Evolutionary conservation across 1,140 invertebrate genomes (phyloP).

Genomic region (Drosophila quadrilineata): DNA sequence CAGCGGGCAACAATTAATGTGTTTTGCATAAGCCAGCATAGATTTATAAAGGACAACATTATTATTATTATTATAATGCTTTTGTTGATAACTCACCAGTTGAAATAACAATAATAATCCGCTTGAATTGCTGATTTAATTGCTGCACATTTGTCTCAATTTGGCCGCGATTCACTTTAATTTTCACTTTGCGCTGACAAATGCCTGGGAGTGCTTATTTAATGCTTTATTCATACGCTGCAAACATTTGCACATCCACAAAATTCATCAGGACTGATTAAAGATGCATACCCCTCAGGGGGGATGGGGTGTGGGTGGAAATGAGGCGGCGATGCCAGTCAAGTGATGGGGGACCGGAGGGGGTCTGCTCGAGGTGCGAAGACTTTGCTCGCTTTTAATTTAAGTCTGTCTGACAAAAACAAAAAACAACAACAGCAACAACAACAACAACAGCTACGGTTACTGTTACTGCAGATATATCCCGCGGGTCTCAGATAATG

Average conservation of each 20-base stretch:
- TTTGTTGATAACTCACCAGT: background rate
- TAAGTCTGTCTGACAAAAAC: conserved; percentile 33
- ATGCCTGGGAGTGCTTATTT: conserved; percentile 71
- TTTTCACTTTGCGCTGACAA: conserved; percentile 70
- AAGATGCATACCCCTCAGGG: conserved; percentile 55
- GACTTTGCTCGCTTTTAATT: conserved; percentile 70
- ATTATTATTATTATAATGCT: too few species aligned
- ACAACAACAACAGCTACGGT: background rate
- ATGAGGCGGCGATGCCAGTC: too few species aligned
- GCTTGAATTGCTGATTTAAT: conserved; percentile 9
- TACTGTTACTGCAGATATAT: conserved; percentile 23
- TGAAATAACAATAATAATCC: conserved; percentile 13
- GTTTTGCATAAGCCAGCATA: too few species aligned
- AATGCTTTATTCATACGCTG: conserved; percentile 73
- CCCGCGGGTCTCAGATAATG: conserved; percentile 58
- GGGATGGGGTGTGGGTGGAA: background rate
- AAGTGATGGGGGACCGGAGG: too few species aligned
- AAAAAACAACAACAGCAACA: background rate
- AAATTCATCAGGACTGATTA: conserved; percentile 72
- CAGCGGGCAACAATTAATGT: too few species aligned
- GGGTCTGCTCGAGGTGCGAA: conserved; percentile 54
- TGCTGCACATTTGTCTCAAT: conserved; percentile 62
- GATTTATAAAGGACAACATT: too few species aligned
- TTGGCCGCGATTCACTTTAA: conserved; percentile 62
- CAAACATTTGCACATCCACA: conserved; percentile 72